Evolutionary conservation across 2,888 invertebrate species (phyloP), one percentile per base, ranked within the genome.

Genomic region (Heliconius erato): DNA sequence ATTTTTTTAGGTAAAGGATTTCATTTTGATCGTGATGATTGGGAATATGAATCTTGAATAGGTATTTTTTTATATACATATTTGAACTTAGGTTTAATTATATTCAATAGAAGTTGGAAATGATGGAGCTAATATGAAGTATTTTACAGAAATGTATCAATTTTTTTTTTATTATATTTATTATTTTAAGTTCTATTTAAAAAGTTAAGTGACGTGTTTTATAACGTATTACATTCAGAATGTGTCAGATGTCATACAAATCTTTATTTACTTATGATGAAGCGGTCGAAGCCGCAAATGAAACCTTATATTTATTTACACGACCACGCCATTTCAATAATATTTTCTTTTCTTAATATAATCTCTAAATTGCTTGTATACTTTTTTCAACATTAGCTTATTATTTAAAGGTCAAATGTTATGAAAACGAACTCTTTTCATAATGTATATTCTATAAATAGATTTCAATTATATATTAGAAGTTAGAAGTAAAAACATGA

Each of bases 321-420:
- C 23, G 7, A 54, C 3, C 4, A 49, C 9, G 28, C 28, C 11
- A 54, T 23, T 28, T 74, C 9, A 74, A 49, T 49, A 19, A 49
- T 28, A 74, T 16, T 74, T 74, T 74, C 14, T 16, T 74, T 74
- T 74, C n/a, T 49, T 11, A 74, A 74, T 49, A 11, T 74, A 28
- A 74, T 74, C 11, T 54, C 23, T 16, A 59, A 19, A 19, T 59
- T 23, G 3, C 9, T 59, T 59, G 59, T 23, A 23, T 19, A 9
- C 2, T 19, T 23, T 68, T 32, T 35, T 59, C 59, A 59, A 59
- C 19, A 6, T 59, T n/a, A 59, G 59, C 23, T n/a, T 19, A 54
- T 19, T 54, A 6, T 74, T 54, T 23, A 74, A 74, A 74, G 32
- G 59, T 12, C 59, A 74, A 35, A 59, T n/a, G 35, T 44, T 16